phyloP scores from a whole-genome alignment of 2,113 vertebrate species.

The Daphoenositta chrysoptera region DNA sequence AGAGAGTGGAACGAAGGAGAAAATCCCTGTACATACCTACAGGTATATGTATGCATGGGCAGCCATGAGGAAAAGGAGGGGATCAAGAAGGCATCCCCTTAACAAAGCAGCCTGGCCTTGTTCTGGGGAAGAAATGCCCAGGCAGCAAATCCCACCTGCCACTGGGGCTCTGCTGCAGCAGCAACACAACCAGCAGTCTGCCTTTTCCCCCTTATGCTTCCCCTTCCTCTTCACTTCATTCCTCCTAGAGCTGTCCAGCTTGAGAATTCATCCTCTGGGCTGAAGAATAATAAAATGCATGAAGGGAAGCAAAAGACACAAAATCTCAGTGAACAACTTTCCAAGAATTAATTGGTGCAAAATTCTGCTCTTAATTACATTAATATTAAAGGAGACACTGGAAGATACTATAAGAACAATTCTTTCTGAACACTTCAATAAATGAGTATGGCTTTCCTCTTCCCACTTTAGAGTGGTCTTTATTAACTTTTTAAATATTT shows the following conservation, averaged over 20 bases:
- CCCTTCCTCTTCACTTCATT: neutral
- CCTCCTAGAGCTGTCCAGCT: neutral
- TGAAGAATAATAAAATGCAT: neutral
- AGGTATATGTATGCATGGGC: accelerated
- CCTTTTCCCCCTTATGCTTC: neutral
- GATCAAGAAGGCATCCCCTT: neutral
- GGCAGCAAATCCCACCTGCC: neutral
- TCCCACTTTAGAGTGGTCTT: neutral
- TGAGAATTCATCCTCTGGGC: neutral
- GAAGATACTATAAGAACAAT: neutral
- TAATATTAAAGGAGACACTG: neutral
- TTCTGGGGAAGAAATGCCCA: neutral
- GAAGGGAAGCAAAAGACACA: neutral
- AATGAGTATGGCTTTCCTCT: neutral
- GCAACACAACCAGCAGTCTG: neutral
- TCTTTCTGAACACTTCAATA: neutral
- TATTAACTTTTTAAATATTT: slow-evolving; percentile 15
- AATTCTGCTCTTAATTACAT: neutral
- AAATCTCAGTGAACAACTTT: neutral
- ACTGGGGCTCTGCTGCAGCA: neutral
- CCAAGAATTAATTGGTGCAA: neutral
- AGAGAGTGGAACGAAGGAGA: neutral
- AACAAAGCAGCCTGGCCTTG: neutral
- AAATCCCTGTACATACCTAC: neutral
- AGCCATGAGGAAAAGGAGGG: neutral